Conservation (phyloP, 1,140 invertebrate species). For the Ceratosolen solmsi region DNA sequence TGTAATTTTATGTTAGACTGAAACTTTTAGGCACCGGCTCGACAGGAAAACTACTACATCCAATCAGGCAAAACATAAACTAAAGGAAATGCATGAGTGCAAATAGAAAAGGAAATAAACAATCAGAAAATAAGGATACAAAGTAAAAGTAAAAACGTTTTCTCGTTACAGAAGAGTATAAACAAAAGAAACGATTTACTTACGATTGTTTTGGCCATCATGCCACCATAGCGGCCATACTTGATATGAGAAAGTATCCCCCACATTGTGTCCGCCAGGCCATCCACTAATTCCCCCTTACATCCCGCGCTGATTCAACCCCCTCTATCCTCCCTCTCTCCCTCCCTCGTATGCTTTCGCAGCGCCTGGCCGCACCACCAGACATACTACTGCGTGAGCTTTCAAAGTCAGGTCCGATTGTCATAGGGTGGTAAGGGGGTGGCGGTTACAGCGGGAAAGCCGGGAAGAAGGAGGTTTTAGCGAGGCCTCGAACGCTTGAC, state of each 20-base stretch:
- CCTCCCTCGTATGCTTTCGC: background rate
- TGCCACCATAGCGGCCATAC: conserved; percentile 74
- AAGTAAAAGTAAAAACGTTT: background rate
- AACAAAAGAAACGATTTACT: conserved; percentile 60
- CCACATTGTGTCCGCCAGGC: conserved; percentile 70
- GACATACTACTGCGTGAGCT: conserved; percentile 54
- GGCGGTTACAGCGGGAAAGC: conserved; percentile 33
- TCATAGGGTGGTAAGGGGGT: conserved; percentile 48
- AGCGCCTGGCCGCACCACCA: conserved; percentile 54
- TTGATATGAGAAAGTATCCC: conserved; percentile 75
- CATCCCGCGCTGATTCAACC: conserved; percentile 69
- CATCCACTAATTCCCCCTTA: conserved; percentile 71
- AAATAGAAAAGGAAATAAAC: conserved; percentile 1
- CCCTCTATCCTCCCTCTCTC: conserved; percentile 57
- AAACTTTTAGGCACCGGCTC: background rate
- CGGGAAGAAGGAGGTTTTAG: background rate
- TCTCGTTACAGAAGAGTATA: background rate
- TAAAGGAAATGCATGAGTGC: too few relatives aligned
- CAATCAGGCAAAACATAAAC: background rate
- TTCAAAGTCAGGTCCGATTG: conserved; percentile 66
- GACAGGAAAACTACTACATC: background rate
- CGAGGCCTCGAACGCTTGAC: background rate
- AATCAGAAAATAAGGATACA: background rate
- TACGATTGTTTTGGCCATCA: conserved; percentile 74
- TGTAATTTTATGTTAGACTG: too few relatives aligned